These are phyloP conservation scores for Pristionchus fissidentatus DNA, from an alignment of 2,888 invertebrate species.

Conservation along the genomic window DNA sequence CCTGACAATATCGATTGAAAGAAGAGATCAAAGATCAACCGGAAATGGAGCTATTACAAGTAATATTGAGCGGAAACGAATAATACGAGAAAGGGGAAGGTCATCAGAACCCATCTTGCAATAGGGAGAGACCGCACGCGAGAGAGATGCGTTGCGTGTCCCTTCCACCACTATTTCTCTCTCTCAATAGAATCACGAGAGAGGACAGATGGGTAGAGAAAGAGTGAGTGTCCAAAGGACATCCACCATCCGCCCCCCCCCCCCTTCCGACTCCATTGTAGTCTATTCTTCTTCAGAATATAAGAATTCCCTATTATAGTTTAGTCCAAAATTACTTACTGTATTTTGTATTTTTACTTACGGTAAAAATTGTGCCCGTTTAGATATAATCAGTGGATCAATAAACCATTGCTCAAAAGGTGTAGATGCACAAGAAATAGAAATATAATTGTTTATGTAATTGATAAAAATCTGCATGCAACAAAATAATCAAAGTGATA, in stretches of 20 bases:
- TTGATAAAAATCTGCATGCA: slow-evolving; percentile 24
- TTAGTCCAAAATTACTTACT: neutral
- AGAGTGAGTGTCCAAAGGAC: neutral
- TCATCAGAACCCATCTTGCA: neutral
- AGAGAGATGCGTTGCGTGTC: slow-evolving; percentile 42
- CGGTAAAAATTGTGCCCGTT: no score
- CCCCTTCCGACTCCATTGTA: neutral
- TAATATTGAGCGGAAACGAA: neutral
- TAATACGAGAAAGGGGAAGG: neutral
- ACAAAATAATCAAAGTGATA: slow-evolving; percentile 17
- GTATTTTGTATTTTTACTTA: neutral
- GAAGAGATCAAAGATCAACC: slow-evolving; percentile 1
- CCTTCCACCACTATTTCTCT: slow-evolving; percentile 1
- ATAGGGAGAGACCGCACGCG: slow-evolving; percentile 1
- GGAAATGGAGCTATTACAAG: neutral
- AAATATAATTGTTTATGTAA: slow-evolving; percentile 23
- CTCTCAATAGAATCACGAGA: slow-evolving; percentile 29
- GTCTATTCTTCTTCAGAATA: neutral
- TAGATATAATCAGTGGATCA: neutral
- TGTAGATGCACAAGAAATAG: neutral
- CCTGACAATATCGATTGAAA: neutral
- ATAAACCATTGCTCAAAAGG: neutral
- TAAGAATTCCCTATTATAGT: neutral
- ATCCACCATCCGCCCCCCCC: neutral
- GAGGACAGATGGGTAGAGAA: neutral